Conservation (phyloP, 2,888 invertebrate species). For the Leptinotarsa juncta region DNA sequence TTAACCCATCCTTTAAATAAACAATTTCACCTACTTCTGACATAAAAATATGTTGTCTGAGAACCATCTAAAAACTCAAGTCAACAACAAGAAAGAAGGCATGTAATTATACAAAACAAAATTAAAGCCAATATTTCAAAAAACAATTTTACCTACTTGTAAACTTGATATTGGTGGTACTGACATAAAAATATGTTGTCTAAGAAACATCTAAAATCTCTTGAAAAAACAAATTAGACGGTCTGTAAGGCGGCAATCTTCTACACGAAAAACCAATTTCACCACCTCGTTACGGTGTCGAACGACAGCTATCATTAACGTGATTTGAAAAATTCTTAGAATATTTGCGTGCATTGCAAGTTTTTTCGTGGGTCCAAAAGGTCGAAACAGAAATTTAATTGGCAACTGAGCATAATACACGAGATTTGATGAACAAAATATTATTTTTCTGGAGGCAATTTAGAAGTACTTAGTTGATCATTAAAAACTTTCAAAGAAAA, state of each 20-base stretch:
- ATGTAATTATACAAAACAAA: too few species aligned
- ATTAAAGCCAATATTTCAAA: too few species aligned
- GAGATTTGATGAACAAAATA: not conserved
- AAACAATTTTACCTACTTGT: too few species aligned
- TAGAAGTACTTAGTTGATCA: not conserved
- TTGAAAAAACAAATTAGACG: conserved; percentile 25
- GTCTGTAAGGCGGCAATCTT: conserved; percentile 24
- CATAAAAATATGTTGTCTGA: not conserved
- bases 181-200: not conserved
- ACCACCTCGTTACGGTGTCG: conserved; percentile 24
- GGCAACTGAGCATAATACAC: not conserved
- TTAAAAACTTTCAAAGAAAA: not conserved
- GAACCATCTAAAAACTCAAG: not conserved
- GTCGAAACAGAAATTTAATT: not conserved
- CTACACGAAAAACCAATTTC: conserved; percentile 34
- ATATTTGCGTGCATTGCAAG: not conserved
- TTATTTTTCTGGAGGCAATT: not conserved
- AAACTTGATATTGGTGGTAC: too few species aligned
- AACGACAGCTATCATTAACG: conserved; percentile 26
- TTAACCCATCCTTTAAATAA: too few species aligned
- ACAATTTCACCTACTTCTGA: too few species aligned
- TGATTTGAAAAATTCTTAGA: conserved; percentile 17
- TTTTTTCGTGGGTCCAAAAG: not conserved
- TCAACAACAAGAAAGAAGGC: too few species aligned
- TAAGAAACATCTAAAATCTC: not conserved